phyloP scores from a whole-genome alignment of 2,797 vertebrate species.

The Peromyscus attwateri region DNA sequence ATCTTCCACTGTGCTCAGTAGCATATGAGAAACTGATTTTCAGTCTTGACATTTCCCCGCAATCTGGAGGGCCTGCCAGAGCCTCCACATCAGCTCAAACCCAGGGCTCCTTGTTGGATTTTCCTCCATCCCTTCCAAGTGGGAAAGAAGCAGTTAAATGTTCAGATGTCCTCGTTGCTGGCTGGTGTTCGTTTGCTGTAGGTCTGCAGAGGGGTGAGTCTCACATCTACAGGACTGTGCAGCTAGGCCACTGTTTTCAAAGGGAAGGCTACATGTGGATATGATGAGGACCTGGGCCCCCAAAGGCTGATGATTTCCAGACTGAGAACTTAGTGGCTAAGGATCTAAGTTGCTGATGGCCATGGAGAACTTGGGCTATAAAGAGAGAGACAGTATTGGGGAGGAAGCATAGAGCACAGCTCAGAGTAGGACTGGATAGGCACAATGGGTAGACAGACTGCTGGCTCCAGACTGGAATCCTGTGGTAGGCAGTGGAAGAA shows the following conservation, averaged over 20 bases:
- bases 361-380: background rate
- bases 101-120: background rate
- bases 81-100: background rate
- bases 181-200: background rate
- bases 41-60: constrained; percentile 26
- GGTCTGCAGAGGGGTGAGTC: background rate
- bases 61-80: background rate
- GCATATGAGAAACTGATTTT: constrained; percentile 51
- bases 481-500: background rate
- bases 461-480: background rate
- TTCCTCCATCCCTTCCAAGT: background rate
- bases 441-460: rapidly evolving
- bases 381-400: background rate
- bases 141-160: background rate
- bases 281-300: too few relatives aligned
- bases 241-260: rapidly evolving
- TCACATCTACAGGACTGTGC: background rate
- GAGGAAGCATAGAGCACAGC: background rate
- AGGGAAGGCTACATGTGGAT: background rate
- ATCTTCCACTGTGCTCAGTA: constrained; percentile 64
- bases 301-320: background rate
- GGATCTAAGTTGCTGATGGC: background rate
- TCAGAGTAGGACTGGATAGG: background rate
- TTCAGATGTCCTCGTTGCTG: background rate
- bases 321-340: background rate